phyloP scores from a whole-genome alignment of 2,113 vertebrate genomes.

The Sylvia atricapilla region DNA sequence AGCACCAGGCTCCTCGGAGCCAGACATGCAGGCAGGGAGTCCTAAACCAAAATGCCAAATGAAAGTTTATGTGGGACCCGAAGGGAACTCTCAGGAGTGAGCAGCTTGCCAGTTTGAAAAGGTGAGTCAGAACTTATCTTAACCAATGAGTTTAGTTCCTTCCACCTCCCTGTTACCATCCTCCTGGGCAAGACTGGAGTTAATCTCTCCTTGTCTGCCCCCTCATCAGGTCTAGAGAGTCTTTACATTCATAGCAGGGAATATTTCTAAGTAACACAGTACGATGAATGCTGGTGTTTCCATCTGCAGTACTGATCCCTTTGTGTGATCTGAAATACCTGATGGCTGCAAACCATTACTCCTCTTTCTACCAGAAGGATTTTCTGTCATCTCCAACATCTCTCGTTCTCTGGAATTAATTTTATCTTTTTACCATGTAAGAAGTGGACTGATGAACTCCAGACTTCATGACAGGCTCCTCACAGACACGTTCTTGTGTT shows the following conservation, averaged over 20 bases:
- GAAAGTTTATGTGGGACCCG: fast-evolving
- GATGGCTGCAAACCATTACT: conserved; percentile 9
- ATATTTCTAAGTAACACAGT: background rate
- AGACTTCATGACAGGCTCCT: background rate
- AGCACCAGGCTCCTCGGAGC: fast-evolving
- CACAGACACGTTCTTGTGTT: conserved; percentile 17
- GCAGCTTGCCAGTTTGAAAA: background rate
- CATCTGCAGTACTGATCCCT: background rate
- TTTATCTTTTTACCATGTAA: background rate
- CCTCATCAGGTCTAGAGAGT: background rate
- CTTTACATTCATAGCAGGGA: background rate
- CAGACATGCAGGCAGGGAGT: background rate
- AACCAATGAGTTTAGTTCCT: background rate
- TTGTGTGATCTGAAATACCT: background rate
- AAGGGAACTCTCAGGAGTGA: background rate
- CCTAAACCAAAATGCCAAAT: background rate
- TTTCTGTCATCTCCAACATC: conserved; percentile 2
- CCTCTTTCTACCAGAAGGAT: background rate
- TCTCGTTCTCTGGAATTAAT: conserved; percentile 28
- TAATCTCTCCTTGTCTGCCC: background rate
- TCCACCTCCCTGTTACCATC: background rate
- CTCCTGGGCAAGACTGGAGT: background rate
- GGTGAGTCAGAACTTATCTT: background rate
- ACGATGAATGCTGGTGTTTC: background rate
- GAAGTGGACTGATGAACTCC: conserved; percentile 40